Evolutionary conservation across 1,140 invertebrate species (phyloP), one percentile per base, ranked within the genome.

Genomic region (Liolophura sinensis): DNA sequence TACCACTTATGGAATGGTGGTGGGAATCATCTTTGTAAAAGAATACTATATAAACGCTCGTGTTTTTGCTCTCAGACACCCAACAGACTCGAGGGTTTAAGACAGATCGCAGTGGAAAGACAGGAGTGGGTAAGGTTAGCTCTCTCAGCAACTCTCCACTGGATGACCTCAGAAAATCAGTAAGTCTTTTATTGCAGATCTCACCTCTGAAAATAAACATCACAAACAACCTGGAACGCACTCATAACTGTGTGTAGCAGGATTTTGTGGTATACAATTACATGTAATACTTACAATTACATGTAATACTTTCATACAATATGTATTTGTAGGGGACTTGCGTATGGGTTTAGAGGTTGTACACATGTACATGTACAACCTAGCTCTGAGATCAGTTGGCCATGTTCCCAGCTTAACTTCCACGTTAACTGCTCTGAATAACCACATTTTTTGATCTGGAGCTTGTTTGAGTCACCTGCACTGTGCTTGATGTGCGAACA

Each of bases 61-160:
- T 55, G 51, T 46, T 50, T 50, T 46, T 48, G 25, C 46, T 14
- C 58, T 47, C 52, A 67, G 67, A 50, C 48, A 15, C 31, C 5
- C 60, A 71, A 27, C 72, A 71, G 49, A 51, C 20, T 4, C 48
- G 70, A 49, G 70, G 68, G 1, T 74, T 74, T 59, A 74, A 74
- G 64, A 74, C 73, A n/a, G 20, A 64, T 20, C 60, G 70, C 1
- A 65, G 69, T 14, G 40, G 55, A 14, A 65, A 54, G 54, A 57
- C 24, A 18, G 64, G 67, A 15, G 22, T 72, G 46, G 70, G 73
- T 47, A 67, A 69, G 58, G 67, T 66, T 40, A 58, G 60, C 3
- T 25, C 22, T 40, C 31, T 40, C 3, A 9, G 31, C 25, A 60
- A 58, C 14, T 64, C 68, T 16, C 25, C 63, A 27, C 50, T 74